phyloP scores from a whole-genome alignment of 2,888 invertebrate genomes.

The Eupithecia dodoneata region DNA sequence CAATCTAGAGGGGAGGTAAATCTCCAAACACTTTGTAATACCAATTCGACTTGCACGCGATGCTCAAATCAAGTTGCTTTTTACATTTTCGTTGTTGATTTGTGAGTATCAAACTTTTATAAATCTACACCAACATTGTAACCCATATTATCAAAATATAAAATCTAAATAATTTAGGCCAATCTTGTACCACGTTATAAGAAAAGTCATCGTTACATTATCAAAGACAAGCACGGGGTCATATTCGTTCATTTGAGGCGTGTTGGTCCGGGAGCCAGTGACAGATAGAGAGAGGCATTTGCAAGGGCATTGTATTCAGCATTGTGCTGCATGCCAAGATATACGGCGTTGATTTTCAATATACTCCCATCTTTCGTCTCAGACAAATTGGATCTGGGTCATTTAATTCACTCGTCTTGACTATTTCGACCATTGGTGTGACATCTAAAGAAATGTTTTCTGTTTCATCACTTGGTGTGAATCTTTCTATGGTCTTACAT shows the following conservation, averaged over 20 bases:
- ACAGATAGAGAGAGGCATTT: too few species aligned
- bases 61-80: not conserved
- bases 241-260: not conserved
- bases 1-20: constrained; percentile 43
- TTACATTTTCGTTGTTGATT: constrained; percentile 5
- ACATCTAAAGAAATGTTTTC: constrained; percentile 60
- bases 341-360: too few species aligned
- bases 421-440: constrained; percentile 70
- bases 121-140: not conserved
- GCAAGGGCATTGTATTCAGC: too few species aligned
- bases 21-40: not conserved
- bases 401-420: constrained; percentile 60
- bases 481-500: constrained; percentile 71
- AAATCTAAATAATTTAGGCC: not conserved
- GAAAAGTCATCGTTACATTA: not conserved
- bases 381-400: too few species aligned
- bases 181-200: not conserved
- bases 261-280: not conserved
- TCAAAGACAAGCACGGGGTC: not conserved
- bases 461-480: constrained; percentile 49
- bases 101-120: not conserved
- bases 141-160: not conserved
- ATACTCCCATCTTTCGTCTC: too few species aligned
- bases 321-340: too few species aligned
- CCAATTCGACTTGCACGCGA: not conserved